Conservation (phyloP, 2,888 invertebrate genomes). For the Drepanosiphum platanoidis region DNA sequence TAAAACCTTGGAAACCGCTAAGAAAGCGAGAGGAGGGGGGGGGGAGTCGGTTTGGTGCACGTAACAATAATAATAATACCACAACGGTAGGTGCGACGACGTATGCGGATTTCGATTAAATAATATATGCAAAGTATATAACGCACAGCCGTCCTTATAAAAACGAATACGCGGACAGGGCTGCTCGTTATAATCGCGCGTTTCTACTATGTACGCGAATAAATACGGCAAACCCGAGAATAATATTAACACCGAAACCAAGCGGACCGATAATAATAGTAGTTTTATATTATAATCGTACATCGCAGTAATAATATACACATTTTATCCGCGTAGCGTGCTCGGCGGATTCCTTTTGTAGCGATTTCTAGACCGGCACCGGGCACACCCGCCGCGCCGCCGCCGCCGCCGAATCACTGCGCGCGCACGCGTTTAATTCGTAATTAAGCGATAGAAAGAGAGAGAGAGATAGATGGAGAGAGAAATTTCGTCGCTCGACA, state of each 20-base stretch:
- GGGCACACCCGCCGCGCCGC: background rate
- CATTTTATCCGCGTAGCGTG: background rate
- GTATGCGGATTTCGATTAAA: background rate
- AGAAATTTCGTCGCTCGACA: background rate
- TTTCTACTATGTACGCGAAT: background rate
- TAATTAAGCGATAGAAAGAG: slow-evolving; percentile 33
- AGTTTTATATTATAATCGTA: background rate
- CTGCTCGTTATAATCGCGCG: background rate
- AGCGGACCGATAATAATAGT: background rate
- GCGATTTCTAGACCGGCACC: slow-evolving; percentile 38
- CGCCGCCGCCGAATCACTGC: too few relatives aligned
- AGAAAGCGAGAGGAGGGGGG: background rate
- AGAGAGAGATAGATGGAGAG: background rate
- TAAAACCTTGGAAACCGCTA: slow-evolving; percentile 35
- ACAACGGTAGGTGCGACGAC: background rate
- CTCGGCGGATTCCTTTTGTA: background rate
- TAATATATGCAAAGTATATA: background rate
- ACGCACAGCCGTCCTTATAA: background rate
- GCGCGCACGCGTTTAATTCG: background rate
- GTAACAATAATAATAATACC: background rate
- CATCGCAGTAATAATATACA: too few relatives aligned
- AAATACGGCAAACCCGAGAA: background rate
- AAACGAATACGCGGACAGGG: background rate
- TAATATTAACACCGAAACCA: slow-evolving; percentile 19
- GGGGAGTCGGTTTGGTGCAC: background rate